Evolutionary conservation across 2,888 invertebrate genomes (phyloP).

Genomic region (Tridacna gigas): DNA sequence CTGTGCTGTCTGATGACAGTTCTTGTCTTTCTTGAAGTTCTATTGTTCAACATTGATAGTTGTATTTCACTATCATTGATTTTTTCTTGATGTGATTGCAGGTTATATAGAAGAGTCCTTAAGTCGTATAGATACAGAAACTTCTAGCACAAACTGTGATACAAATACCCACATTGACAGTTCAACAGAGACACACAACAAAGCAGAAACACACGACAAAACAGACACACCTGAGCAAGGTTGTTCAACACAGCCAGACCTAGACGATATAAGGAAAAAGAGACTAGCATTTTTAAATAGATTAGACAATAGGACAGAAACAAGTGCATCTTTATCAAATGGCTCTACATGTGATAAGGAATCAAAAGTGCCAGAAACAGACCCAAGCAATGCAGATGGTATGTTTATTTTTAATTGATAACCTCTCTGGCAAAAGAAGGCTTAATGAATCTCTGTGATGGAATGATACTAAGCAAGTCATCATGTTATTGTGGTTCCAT

Average conservation of each 20-base stretch:
- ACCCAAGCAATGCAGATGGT: conserved; percentile 5
- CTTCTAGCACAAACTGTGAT: conserved; percentile 18
- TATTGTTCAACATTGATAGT: too few relatives aligned
- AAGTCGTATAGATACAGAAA: conserved; percentile 43
- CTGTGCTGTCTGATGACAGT: too few relatives aligned
- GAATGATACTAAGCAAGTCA: too few relatives aligned
- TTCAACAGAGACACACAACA: conserved; percentile 2
- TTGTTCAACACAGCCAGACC: conserved; percentile 38
- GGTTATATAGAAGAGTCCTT: conserved; percentile 64
- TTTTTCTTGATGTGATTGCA: conserved; percentile 6
- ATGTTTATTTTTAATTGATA: not conserved
- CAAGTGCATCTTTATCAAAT: conserved; percentile 4
- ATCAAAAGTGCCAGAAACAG: not conserved
- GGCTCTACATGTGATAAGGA: not conserved
- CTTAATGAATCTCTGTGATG: too few relatives aligned
- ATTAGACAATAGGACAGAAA: conserved; percentile 24
- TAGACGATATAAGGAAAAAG: conserved; percentile 75
- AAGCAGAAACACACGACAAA: not conserved
- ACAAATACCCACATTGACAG: conserved; percentile 4
- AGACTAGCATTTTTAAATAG: conserved; percentile 74
- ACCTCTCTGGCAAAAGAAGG: too few relatives aligned
- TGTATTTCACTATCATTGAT: too few relatives aligned
- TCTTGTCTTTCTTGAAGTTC: too few relatives aligned
- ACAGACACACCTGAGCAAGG: conserved; percentile 22
- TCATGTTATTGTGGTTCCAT: too few relatives aligned